These are phyloP conservation scores for Thalassarche chlororhynchos DNA, from an alignment of 2,113 vertebrate species.

Conservation along the genomic window DNA sequence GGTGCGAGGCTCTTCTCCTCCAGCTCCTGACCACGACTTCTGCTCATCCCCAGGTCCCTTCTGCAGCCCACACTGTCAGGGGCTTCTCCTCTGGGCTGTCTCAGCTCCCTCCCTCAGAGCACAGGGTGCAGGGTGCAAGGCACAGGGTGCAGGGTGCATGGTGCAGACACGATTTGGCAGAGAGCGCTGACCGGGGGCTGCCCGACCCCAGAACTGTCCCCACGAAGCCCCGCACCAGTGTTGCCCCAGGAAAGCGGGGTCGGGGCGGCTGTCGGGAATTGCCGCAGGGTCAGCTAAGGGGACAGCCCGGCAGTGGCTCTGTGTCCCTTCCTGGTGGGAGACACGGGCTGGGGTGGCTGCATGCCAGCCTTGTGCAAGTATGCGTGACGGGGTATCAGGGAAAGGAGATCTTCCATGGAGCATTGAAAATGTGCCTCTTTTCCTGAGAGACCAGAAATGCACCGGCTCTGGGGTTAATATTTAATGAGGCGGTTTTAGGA, in stretches of 20 bases:
- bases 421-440: not conserved
- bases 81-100: not conserved
- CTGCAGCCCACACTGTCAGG: fast-evolving
- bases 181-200: not conserved
- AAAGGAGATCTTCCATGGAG: not conserved
- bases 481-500: conserved; percentile 52
- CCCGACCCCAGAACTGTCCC: not conserved
- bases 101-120: not conserved
- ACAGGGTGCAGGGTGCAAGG: too few relatives aligned
- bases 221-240: fast-evolving
- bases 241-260: not conserved
- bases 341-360: fast-evolving
- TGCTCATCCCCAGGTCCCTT: fast-evolving
- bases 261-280: fast-evolving
- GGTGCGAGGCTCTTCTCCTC: not conserved
- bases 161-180: not conserved
- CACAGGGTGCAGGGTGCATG: fast-evolving
- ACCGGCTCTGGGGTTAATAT: conserved; percentile 45
- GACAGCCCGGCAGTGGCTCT: not conserved
- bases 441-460: not conserved
- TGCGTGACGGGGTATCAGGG: not conserved
- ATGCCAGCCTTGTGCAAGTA: not conserved
- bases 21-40: not conserved
- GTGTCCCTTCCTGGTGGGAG: not conserved
- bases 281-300: not conserved